Base-by-base conservation (phyloP, 2,797 vertebrate species). In the Trematomus bernacchii region DNA sequence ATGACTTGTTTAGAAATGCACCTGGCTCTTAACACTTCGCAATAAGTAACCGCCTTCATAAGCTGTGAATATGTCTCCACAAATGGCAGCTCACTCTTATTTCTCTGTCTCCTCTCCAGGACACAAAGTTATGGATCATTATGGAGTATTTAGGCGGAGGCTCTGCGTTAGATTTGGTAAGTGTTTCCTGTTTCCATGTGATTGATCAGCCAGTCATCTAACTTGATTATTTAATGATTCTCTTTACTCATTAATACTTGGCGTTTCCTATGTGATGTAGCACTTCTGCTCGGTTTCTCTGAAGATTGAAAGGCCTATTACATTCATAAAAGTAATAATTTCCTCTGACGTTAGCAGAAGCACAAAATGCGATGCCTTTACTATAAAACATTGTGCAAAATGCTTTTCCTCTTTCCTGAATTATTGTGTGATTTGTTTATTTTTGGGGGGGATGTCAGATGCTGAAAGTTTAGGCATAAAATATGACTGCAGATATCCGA, bases 61-160 rank as follows among this genome's bases (percentile, higher is more conserved):
- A 67, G 18, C 40, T 14, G 11, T 55, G 46, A 47, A 51, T 77
- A 53, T 23, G 42, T 59, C 27, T 19, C 19, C 27, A 65, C 10
- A 64, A 73, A 71, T 23, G 15, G 15, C 53, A 4, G 40, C 70
- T 57, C 15, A 44, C 10, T 33, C 47, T 77, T 80, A 46, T 64
- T n/a, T 77, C 51, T 80, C 51, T 80, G 23, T 79, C 53, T 75
- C 18, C 50, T 9, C 82, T 91, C 14, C 89, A 99, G 98, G 97
- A 97, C 90, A 97, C 98, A 54, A 99, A 99, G 90, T 90, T 99
- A 89, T 99, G 98, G 98, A 99, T 99, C 90, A 98, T 99, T 84
- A 99, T 99, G 98, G 98, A 99, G 88, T 99, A 99, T 84, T 94
- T 99, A 42, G 98, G 98, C 2, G 98, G 98, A 75, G 98, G 98